A percentile compares a stretch with the other conserved stretches of the same genome.
These are phyloP conservation scores for Heliconius hortense DNA, from an alignment of 2,888 invertebrate species.

Conservation along the genomic window DNA sequence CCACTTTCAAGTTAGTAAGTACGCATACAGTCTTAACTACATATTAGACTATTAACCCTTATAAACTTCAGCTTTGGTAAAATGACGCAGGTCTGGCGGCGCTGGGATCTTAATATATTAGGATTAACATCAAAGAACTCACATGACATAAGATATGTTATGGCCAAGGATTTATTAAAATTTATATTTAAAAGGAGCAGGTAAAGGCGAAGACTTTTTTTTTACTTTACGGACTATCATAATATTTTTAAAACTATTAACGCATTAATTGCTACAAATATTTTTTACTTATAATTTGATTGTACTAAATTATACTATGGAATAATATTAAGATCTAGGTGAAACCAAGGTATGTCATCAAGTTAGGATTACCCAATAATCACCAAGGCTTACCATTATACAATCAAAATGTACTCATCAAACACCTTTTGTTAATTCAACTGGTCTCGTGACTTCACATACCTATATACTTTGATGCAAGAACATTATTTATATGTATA, in stretches of 20 bases:
- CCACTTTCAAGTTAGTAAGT: too few relatives aligned
- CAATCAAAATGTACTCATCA: neutral
- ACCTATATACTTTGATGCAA: neutral
- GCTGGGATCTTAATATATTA: neutral
- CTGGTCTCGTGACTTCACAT: conserved; percentile 19
- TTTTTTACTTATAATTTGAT: too few relatives aligned
- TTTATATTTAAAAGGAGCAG: neutral
- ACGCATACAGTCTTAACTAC: too few relatives aligned
- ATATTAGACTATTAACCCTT: too few relatives aligned
- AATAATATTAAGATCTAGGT: neutral
- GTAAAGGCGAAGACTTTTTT: too few relatives aligned
- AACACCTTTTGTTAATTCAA: conserved; percentile 14
- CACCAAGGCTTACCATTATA: neutral
- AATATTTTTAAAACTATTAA: too few relatives aligned
- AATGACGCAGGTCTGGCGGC: too few relatives aligned
- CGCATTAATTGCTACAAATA: too few relatives aligned
- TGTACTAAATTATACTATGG: neutral
- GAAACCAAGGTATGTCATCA: neutral
- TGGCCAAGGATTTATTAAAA: neutral
- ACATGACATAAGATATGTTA: neutral
- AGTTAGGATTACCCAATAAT: neutral
- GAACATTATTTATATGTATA: neutral
- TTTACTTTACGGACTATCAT: too few relatives aligned
- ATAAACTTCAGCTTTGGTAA: too few relatives aligned
- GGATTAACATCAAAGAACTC: neutral